Evolutionary conservation across 2,797 vertebrate genomes (phyloP).

Genomic region (Tiaroga cobitis): DNA sequence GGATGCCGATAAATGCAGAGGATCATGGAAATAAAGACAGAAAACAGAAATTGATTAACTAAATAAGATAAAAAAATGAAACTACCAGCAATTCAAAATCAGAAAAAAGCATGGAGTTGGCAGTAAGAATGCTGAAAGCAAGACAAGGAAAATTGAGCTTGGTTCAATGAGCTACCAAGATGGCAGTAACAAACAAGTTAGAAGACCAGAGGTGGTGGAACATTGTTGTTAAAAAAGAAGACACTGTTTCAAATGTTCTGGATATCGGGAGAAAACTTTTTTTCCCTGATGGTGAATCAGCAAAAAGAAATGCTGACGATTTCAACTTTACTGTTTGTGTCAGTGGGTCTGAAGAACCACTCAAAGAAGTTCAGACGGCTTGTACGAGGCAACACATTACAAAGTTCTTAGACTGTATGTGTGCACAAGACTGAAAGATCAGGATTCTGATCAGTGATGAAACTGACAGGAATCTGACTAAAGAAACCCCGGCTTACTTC

Average conservation of each 20-base stretch:
- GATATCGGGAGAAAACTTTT: constrained; percentile 28
- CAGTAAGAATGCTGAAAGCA: constrained; percentile 34
- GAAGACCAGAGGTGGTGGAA: constrained; percentile 41
- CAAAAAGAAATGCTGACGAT: background rate
- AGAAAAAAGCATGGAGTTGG: background rate
- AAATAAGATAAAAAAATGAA: constrained; percentile 22
- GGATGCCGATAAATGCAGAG: background rate
- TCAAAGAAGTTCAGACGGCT: constrained; percentile 19
- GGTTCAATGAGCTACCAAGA: constrained; percentile 43
- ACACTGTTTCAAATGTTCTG: constrained; percentile 24
- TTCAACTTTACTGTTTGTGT: background rate
- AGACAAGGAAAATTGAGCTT: constrained; percentile 46
- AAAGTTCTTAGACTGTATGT: constrained; percentile 41
- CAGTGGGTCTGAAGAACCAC: background rate
- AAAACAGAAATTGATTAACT: constrained; percentile 3
- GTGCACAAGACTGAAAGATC: constrained; percentile 26
- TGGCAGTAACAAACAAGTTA: constrained; percentile 30
- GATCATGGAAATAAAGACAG: background rate
- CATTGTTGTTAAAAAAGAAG: constrained; percentile 40
- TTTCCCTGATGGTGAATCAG: constrained; percentile 11
- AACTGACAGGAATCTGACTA: background rate
- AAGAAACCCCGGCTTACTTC: background rate
- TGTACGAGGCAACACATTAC: constrained; percentile 36
- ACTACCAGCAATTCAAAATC: constrained; percentile 19
- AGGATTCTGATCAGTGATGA: constrained; percentile 13